phyloP scores from a whole-genome alignment of 2,888 invertebrate genomes.

The Deilephila porcellus region DNA sequence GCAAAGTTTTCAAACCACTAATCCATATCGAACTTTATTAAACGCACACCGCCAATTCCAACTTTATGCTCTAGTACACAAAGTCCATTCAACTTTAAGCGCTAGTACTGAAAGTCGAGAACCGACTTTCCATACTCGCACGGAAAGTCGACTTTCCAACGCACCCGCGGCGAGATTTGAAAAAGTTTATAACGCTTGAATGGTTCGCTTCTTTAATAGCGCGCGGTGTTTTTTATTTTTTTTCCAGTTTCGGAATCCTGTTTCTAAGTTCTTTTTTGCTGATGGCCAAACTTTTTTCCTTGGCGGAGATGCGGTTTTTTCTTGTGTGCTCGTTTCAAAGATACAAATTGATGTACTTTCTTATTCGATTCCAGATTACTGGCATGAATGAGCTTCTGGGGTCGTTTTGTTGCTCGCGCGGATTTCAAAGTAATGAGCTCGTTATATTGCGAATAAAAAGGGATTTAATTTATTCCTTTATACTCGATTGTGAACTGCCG shows the following conservation, averaged over 20 bases:
- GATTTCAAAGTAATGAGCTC: neutral
- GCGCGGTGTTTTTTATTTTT: constrained; percentile 42
- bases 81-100: constrained; percentile 39
- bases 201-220: constrained; percentile 54
- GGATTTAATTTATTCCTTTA: too few relatives aligned
- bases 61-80: constrained; percentile 54
- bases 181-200: constrained; percentile 49
- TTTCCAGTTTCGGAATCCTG: constrained; percentile 32
- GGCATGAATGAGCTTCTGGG: neutral
- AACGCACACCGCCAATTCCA: constrained; percentile 58
- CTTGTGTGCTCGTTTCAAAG: constrained; percentile 11
- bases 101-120: neutral
- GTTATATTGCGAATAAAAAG: neutral
- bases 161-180: constrained; percentile 28
- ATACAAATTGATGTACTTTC: constrained; percentile 16
- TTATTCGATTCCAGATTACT: neutral
- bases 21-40: constrained; percentile 66
- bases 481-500: too few relatives aligned
- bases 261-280: constrained; percentile 27
- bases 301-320: constrained; percentile 13
- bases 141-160: constrained; percentile 13
- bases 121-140: neutral
- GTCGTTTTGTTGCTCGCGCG: neutral
- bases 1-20: constrained; percentile 58
- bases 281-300: constrained; percentile 20